Evolutionary conservation across 2,888 invertebrate genomes (phyloP), one percentile per base, ranked within the genome.

Genomic region (Pseudanteris insignis): DNA sequence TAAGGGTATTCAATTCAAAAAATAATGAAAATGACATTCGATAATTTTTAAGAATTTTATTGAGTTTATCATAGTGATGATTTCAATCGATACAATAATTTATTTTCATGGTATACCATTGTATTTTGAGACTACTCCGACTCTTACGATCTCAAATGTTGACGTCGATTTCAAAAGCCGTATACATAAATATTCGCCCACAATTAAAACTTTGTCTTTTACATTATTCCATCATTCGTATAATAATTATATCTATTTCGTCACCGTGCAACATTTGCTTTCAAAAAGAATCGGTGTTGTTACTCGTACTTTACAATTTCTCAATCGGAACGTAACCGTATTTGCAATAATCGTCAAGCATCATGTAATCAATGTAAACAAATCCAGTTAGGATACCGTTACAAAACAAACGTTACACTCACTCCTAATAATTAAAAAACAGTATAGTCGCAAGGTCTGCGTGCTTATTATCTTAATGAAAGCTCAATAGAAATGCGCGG

Each of bases 21-120:
- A n/a, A n/a, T n/a, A n/a, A n/a, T n/a, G n/a, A 7, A 21, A 21
- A 21, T 7, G 7, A 3, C 21, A 21, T 3, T 26, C n/a, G 2
- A 11, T 74, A 73, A 69, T 73, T 75, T 76, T 73, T 72, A 70
- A 76, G 74, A 73, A 69, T 77, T 79, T 79, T 79, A 79, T 79
- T 79, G 72, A 76, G 77, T 76, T 78, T 78, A 79, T 74, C 71
- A 77, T 79, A 74, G 72, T 76, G 74, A 75, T 76, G 74, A 72
- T 76, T 77, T 75, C 70, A 77, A 74, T 77, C 70, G 73, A 75
- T 79, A 79, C 78, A 79, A 77, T 78, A 74, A 75, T 78, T 75
- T 69, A 72, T 57, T 69, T 70, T 72, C 72, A 72, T 78, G 73
- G 78, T 77, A 78, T 78, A 79, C 77, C 71, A 70, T 69, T 67